These are phyloP conservation scores for Amphimallon solstitiale DNA, from an alignment of 2,888 invertebrate species.

Conservation along the genomic window DNA sequence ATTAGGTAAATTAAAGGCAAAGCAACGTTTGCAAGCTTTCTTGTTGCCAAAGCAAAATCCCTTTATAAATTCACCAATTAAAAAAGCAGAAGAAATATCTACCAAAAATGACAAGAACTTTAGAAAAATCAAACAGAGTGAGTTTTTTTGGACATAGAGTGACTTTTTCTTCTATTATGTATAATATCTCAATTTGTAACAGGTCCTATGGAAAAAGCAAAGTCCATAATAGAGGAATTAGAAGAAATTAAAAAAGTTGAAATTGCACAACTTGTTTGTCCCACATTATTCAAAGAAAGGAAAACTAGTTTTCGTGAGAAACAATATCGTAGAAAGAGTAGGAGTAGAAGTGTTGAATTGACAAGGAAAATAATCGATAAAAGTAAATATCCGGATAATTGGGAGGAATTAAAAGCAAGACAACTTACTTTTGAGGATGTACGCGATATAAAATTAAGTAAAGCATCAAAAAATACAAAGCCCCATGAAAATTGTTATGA, in stretches of 20 bases:
- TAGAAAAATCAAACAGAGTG: slow-evolving; percentile 48
- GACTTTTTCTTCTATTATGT: neutral
- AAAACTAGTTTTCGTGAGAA: slow-evolving; percentile 17
- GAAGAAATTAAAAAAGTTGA: slow-evolving; percentile 56
- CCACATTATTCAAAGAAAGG: slow-evolving; percentile 30
- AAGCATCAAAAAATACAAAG: slow-evolving; percentile 43
- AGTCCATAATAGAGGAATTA: slow-evolving; percentile 59
- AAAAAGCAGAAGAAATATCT: slow-evolving; percentile 43
- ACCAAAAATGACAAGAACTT: slow-evolving; percentile 39
- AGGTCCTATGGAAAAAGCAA: slow-evolving; percentile 52
- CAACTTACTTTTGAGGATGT: slow-evolving; percentile 42
- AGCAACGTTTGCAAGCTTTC: slow-evolving; percentile 58
- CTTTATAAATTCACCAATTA: slow-evolving; percentile 36
- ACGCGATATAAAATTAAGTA: slow-evolving; percentile 37
- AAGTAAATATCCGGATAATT: slow-evolving; percentile 42
- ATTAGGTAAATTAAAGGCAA: slow-evolving; percentile 54
- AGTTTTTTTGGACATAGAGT: neutral
- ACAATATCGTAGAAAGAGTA: slow-evolving; percentile 29
- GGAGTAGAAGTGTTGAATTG: slow-evolving; percentile 36
- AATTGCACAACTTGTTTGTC: slow-evolving; percentile 36
- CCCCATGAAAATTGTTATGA: slow-evolving; percentile 37
- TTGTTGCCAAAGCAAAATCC: slow-evolving; percentile 47
- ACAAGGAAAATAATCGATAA: slow-evolving; percentile 31
- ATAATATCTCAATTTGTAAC: neutral
- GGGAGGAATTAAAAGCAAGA: slow-evolving; percentile 44